Evolutionary conservation across 2,888 invertebrate species (phyloP), one percentile per base, ranked within the genome.

Genomic region (Sepiola atlantica): DNA sequence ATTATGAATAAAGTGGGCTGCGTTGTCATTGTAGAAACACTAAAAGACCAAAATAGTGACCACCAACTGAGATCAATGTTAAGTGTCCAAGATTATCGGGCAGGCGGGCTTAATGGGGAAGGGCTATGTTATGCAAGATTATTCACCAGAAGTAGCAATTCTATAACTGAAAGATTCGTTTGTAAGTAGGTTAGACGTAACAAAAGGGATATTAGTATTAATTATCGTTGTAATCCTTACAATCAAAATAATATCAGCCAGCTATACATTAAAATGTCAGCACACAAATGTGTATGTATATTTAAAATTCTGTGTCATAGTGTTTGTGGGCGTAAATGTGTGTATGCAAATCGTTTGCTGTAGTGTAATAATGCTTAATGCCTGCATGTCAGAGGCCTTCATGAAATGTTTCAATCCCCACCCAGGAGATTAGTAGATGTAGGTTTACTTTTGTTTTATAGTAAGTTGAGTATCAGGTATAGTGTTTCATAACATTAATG

Each of bases 51-150:
- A 77, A 77, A 77, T n/a, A 77, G 77, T 77, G 77, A 77, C 77
- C 77, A 77, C 77, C 77, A 77, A 77, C 77, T 77, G 77, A 77
- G 77, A 77, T 77, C 77, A 77, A 77, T 77, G 77, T 77, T 77
- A 77, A 77, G 77, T 77, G 77, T 32, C n/a, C 77, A 77, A 77
- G 77, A 28, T 61, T 61, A 61, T 61, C 28, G 32, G n/a, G 77
- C n/a, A 77, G n/a, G 77, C n/a, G n/a, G 77, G n/a, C n/a, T 61
- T 45, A 45, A 24, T 61, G 6, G 20, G 61, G 77, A n/a, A n/a
- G n/a, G 77, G 20, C 18, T 77, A 77, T 77, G 77, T 77, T 77
- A n/a, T 77, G 77, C 77, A 77, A n/a, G 77, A 77, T 77, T 77
- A 77, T 77, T 77, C 77, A 32, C 77, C 77, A 77, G n/a, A 77